Base-by-base conservation (phyloP, 2,113 vertebrate genomes). In the Nerophis lumbriciformis region DNA sequence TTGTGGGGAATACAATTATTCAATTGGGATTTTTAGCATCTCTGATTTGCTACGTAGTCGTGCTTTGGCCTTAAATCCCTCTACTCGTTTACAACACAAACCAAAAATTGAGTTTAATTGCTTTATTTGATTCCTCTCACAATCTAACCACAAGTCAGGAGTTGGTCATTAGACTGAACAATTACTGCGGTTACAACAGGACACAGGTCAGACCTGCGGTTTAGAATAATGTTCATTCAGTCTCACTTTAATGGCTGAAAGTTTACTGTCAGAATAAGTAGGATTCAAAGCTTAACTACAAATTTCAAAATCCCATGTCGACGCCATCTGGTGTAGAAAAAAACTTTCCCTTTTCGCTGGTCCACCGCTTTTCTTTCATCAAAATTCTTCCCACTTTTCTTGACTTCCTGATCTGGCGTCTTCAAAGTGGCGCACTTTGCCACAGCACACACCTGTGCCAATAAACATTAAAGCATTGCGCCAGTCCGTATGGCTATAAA, bases 381-480 rank as follows among this genome's bases (percentile, higher is more conserved):
- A 67, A 58, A 59, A 60, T 48, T 58, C 54, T 51, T 69, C 36
- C 49, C 55, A 36, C 60, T 78, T 77, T 69, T 70, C 21, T 53
- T 16, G 47, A 70, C 60, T 82, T 77, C 79, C 68, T 74, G 77
- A 53, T 67, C 76, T 83, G 73, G 68, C 49, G 38, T 64, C 71
- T 73, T 87, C 73, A 83, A 82, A 82, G 85, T 76, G 5, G 5
- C 60, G 49, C 68, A 50, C 48, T 45, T 36, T 2, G 38, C 59
- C 59, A 66, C 64, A 49, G 60, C 56, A 62, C 53, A 65, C 82
- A 87, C 83, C 83, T 87, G 81, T 67, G 71, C 66, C 71, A 68
- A 80, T 84, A 79, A 81, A 85, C 65, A 69, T 72, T 37, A 73
- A 72, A 65, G 67, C 56, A 66, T 50, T 59, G 65, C 70, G 69